Evolutionary conservation across 2,888 invertebrate genomes (phyloP).

Genomic region (Drosophila mettleri): DNA sequence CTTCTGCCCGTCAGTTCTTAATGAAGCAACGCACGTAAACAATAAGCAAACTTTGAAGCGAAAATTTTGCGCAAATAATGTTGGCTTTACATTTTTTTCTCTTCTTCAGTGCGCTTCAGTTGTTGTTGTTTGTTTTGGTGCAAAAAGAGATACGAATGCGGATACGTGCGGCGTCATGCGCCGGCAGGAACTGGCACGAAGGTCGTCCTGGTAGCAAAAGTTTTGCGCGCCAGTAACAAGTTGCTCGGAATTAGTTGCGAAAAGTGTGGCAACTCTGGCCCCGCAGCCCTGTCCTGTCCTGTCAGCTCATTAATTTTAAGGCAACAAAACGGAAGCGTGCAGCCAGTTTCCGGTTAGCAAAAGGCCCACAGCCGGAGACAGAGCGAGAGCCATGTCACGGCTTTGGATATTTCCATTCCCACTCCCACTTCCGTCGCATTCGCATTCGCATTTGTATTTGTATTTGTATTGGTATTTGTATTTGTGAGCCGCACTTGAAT

Average conservation of each 20-base stretch:
- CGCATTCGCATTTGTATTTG: conserved; percentile 2
- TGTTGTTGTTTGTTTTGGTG: conserved; percentile 39
- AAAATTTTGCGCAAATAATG: conserved; percentile 79
- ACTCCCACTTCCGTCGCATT: conserved; percentile 24
- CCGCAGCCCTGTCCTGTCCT: conserved; percentile 25
- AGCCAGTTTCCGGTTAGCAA: conserved; percentile 77
- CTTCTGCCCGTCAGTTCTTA: conserved; percentile 56
- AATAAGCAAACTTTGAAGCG: conserved; percentile 79
- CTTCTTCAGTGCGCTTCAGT: conserved; percentile 3
- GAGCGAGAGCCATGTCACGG: conserved; percentile 55
- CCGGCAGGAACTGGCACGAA: conserved; percentile 75
- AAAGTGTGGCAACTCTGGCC: conserved; percentile 76
- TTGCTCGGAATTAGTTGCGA: conserved; percentile 77
- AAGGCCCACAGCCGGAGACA: conserved; percentile 63
- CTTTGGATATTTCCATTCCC: conserved; percentile 46
- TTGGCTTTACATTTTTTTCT: conserved; percentile 56
- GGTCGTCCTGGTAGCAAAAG: conserved; percentile 68
- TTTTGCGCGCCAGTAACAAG: conserved; percentile 72
- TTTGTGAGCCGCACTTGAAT: conserved; percentile 69
- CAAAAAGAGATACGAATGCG: conserved; percentile 51
- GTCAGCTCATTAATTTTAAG: conserved; percentile 79
- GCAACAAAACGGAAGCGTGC: conserved; percentile 82
- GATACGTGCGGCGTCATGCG: conserved; percentile 75
- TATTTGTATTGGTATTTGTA: conserved; percentile 27
- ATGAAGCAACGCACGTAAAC: conserved; percentile 79